Conservation (phyloP, 2,797 vertebrate species). For the Hippoglossus hippoglossus region DNA sequence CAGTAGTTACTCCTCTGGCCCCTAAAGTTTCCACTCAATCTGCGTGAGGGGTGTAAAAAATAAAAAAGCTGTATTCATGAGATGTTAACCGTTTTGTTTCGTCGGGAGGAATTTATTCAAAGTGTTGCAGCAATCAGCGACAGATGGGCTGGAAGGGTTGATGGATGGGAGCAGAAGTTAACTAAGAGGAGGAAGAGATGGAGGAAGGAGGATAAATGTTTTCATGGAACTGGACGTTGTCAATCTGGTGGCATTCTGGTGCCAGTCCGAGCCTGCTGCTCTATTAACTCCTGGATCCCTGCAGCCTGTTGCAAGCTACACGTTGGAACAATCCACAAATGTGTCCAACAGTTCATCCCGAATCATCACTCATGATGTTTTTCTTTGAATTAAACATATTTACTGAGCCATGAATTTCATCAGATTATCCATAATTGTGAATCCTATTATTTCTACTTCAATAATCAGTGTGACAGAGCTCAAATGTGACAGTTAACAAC, state of each 20-base stretch:
- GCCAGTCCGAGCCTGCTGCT: constrained; percentile 60
- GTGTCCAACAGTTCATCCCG: background rate
- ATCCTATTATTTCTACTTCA: too few species aligned
- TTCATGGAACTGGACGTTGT: constrained; percentile 66
- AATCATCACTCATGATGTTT: too few species aligned
- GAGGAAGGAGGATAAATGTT: constrained; percentile 46
- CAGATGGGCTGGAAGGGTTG: constrained; percentile 89
- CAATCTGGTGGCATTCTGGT: constrained; percentile 68
- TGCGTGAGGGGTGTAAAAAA: constrained; percentile 73
- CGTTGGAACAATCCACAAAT: background rate
- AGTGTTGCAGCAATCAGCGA: constrained; percentile 83
- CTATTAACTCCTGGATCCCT: constrained; percentile 9
- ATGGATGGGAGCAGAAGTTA: constrained; percentile 78
- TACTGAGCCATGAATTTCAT: background rate
- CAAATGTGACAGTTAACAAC: too few species aligned
- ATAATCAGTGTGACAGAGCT: too few species aligned
- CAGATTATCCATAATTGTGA: background rate
- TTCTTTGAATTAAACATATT: background rate
- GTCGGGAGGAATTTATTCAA: constrained; percentile 83
- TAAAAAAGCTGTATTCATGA: constrained; percentile 91
- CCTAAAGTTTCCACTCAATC: constrained; percentile 79
- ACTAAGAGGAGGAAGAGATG: constrained; percentile 48
- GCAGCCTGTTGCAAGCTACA: background rate
- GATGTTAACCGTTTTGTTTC: constrained; percentile 86
- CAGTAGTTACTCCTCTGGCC: constrained; percentile 69